phyloP scores from a whole-genome alignment of 2,797 vertebrate genomes.

The Clarias platycephalus region DNA sequence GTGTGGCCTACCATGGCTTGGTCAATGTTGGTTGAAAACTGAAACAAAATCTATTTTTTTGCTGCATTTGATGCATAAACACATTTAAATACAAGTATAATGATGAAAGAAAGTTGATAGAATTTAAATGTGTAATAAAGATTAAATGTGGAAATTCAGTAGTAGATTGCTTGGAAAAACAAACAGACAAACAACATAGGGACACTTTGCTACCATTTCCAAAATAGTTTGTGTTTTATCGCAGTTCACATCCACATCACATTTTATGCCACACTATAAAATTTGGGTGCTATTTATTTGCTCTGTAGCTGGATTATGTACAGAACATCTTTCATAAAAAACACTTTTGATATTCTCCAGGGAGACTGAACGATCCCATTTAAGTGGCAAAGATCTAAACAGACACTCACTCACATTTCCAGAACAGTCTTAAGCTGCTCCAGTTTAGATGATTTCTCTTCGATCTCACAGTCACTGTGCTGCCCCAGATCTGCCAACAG shows the following conservation, averaged over 20 bases:
- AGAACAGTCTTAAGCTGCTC: slow-evolving; percentile 97
- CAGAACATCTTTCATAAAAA: background rate
- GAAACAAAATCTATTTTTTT: background rate
- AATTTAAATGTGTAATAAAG: too few relatives aligned
- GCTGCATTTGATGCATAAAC: background rate
- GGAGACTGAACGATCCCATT: background rate
- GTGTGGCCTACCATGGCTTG: background rate
- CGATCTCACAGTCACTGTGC: slow-evolving; percentile 87
- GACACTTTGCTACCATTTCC: background rate
- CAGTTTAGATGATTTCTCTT: slow-evolving; percentile 93
- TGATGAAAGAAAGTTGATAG: background rate
- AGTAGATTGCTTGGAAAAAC: too few relatives aligned
- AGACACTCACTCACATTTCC: slow-evolving; percentile 87
- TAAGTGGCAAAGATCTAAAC: slow-evolving; percentile 48
- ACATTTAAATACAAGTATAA: background rate
- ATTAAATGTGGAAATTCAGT: too few relatives aligned
- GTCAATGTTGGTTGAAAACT: background rate
- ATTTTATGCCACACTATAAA: background rate
- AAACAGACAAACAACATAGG: too few relatives aligned
- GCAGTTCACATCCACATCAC: background rate
- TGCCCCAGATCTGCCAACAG: slow-evolving; percentile 87
- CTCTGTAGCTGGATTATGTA: background rate
- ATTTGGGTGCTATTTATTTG: background rate
- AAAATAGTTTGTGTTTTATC: background rate
- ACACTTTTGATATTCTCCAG: slow-evolving; percentile 9